Conservation (phyloP, 2,888 invertebrate species). For the Tetranychus truncatus region DNA sequence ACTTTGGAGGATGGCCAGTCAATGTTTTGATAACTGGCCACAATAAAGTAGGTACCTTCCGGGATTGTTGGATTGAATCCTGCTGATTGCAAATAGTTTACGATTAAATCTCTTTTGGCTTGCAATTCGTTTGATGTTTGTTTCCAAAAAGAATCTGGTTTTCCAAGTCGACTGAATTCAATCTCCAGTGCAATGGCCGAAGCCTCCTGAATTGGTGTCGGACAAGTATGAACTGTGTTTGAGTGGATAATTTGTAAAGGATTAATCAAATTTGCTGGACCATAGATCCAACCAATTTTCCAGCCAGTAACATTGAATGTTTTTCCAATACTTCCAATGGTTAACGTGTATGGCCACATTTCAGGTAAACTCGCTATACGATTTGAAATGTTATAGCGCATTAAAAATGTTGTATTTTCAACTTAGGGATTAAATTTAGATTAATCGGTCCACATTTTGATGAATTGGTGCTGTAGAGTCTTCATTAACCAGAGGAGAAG, state of each 20-base stretch:
- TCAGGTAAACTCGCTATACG: slow-evolving; percentile 58
- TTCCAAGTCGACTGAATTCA: slow-evolving; percentile 50
- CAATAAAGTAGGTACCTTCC: slow-evolving; percentile 88
- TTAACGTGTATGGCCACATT: slow-evolving; percentile 95
- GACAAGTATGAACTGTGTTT: slow-evolving; percentile 76
- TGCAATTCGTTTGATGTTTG: slow-evolving; percentile 53
- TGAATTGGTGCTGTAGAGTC: background rate
- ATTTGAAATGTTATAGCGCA: background rate
- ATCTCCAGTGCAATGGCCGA: slow-evolving; percentile 69
- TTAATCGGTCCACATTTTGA: background rate
- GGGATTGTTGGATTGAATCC: slow-evolving; percentile 82
- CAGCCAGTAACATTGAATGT: slow-evolving; percentile 94
- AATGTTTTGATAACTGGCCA: slow-evolving; percentile 60
- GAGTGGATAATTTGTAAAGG: slow-evolving; percentile 75
- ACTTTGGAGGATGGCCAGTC: slow-evolving; percentile 12
- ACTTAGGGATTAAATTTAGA: background rate
- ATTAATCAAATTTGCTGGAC: slow-evolving; percentile 55
- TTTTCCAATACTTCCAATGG: slow-evolving; percentile 92
- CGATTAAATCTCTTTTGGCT: slow-evolving; percentile 53
- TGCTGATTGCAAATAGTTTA: slow-evolving; percentile 49
- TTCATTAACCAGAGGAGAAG: background rate
- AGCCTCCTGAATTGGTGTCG: slow-evolving; percentile 77
- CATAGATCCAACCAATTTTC: slow-evolving; percentile 86
- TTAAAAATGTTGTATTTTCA: background rate
- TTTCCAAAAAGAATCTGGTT: slow-evolving; percentile 62